These are phyloP conservation scores for Halcyon badia DNA, from an alignment of 2,797 vertebrate genomes.

Conservation along the genomic window DNA sequence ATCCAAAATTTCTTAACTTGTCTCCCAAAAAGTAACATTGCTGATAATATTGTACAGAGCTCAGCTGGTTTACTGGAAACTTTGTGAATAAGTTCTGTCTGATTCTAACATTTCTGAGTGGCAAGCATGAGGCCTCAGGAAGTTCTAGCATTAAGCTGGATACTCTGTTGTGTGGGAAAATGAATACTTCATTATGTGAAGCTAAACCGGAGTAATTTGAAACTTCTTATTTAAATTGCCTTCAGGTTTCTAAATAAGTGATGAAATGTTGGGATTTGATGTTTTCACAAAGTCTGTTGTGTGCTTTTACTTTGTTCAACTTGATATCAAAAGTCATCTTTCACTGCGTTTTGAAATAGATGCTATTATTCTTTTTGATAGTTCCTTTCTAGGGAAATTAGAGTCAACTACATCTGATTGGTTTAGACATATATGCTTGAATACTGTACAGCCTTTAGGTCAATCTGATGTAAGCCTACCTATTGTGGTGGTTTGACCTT, in stretches of 20 bases:
- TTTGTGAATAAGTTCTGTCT: neutral
- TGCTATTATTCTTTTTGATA: conserved; percentile 1
- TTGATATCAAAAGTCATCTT: conserved; percentile 39
- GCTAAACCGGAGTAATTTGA: neutral
- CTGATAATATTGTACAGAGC: neutral
- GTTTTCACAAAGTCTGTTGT: neutral
- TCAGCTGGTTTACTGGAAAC: neutral
- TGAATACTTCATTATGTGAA: neutral
- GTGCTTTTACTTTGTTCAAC: neutral
- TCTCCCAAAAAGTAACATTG: neutral
- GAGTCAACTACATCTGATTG: neutral
- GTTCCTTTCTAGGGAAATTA: conserved; percentile 29
- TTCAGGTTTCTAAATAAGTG: neutral
- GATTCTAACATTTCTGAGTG: neutral
- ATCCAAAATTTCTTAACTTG: neutral
- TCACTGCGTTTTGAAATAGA: conserved; percentile 11
- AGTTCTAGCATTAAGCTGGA: neutral
- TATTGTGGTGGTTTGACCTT: neutral
- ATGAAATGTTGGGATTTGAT: neutral
- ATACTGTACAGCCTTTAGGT: neutral
- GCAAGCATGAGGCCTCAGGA: neutral
- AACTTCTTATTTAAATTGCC: neutral
- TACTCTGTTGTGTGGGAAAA: neutral
- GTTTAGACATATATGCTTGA: conserved; percentile 22
- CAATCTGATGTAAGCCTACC: neutral